Evolutionary conservation across 2,113 vertebrate genomes (phyloP).

Genomic region (Jaculus jaculus): DNA sequence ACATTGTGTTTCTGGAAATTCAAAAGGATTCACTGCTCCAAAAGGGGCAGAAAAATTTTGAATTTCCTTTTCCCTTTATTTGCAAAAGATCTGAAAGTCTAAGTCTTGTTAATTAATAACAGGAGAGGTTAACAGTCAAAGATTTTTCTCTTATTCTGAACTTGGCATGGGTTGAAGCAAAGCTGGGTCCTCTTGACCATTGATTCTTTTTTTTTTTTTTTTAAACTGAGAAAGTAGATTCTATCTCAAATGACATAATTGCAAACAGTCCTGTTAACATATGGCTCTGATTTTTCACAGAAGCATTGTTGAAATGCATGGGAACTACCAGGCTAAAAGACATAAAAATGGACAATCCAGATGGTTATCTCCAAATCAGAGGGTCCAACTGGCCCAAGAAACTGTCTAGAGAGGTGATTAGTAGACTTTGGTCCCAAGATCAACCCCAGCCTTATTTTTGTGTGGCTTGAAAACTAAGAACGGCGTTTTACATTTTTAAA

Average conservation of each 20-base stretch:
- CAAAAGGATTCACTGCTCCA: slow-evolving; percentile 31
- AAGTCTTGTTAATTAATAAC: slow-evolving; percentile 65
- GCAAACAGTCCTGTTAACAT: slow-evolving; percentile 66
- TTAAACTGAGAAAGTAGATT: slow-evolving; percentile 66
- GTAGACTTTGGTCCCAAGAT: background rate
- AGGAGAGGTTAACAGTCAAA: slow-evolving; percentile 74
- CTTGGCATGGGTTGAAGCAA: slow-evolving; percentile 72
- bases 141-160: slow-evolving; percentile 65
- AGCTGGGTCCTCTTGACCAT: slow-evolving; percentile 54
- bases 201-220: slow-evolving; percentile 49
- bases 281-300: slow-evolving; percentile 73
- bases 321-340: slow-evolving; percentile 64
- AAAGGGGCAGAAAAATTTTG: slow-evolving; percentile 50
- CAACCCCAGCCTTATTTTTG: background rate
- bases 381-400: slow-evolving; percentile 24
- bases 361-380: slow-evolving; percentile 30
- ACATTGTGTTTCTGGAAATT: slow-evolving; percentile 58
- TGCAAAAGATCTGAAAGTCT: slow-evolving; percentile 63
- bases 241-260: slow-evolving; percentile 74
- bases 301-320: slow-evolving; percentile 71
- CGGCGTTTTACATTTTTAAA: slow-evolving; percentile 22
- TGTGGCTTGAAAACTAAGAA: background rate
- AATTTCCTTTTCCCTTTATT: slow-evolving; percentile 68
- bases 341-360: slow-evolving; percentile 45
- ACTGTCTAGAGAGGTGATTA: background rate